These are phyloP conservation scores for Odontomachus brunneus DNA, from an alignment of 1,140 invertebrate genomes.

Conservation along the genomic window DNA sequence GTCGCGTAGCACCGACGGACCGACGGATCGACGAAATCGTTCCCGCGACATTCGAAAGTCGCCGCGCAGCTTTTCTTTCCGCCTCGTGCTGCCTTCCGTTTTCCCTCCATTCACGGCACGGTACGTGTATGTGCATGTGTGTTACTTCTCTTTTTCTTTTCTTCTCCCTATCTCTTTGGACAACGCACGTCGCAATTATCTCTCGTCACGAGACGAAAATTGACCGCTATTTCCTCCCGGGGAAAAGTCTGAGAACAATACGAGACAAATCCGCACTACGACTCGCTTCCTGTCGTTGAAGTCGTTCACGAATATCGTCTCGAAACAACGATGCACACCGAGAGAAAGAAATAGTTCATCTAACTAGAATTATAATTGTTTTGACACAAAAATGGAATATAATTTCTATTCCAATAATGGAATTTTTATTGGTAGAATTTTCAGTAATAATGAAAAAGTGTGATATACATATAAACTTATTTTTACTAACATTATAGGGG, in stretches of 20 bases:
- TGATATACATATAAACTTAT: too few relatives aligned
- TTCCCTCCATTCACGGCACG: slow-evolving; percentile 44
- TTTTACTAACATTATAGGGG: too few relatives aligned
- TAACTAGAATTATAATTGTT: too few relatives aligned
- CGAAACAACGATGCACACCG: not conserved
- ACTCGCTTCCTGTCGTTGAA: slow-evolving; percentile 20
- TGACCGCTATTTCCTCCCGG: slow-evolving; percentile 31
- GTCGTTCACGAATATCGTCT: slow-evolving; percentile 2
- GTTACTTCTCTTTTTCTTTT: not conserved
- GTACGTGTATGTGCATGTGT: not conserved
- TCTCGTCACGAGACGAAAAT: slow-evolving; percentile 35
- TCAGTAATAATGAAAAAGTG: too few relatives aligned
- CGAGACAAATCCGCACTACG: slow-evolving; percentile 16
- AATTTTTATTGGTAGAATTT: too few relatives aligned
- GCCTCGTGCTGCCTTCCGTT: slow-evolving; percentile 42
- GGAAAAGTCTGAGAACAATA: slow-evolving; percentile 38
- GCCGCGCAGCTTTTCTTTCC: slow-evolving; percentile 68
- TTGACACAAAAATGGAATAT: too few relatives aligned
- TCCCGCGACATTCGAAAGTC: slow-evolving; percentile 72
- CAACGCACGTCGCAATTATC: not conserved
- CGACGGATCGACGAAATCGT: slow-evolving; percentile 37
- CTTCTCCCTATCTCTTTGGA: slow-evolving; percentile 2
- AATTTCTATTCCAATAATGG: too few relatives aligned
- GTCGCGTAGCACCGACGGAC: not conserved
- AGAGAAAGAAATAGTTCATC: too few relatives aligned